Conservation (phyloP, 1,140 invertebrate genomes). For the Philaenus spumarius region DNA sequence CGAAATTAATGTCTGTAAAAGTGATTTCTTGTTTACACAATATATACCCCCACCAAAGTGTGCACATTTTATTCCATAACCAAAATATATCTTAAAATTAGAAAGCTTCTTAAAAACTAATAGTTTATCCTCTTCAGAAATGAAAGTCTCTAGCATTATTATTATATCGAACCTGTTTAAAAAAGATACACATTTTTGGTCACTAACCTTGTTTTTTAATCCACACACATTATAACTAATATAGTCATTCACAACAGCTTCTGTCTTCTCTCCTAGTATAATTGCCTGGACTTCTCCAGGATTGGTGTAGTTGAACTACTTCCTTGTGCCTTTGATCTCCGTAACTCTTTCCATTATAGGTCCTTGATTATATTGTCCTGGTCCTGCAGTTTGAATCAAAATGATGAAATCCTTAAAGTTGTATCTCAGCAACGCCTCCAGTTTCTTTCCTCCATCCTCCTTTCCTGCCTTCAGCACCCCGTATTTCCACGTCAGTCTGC, state of each 20-base stretch:
- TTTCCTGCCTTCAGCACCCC: not conserved
- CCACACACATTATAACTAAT: not conserved
- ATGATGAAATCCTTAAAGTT: not conserved
- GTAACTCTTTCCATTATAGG: too few relatives aligned
- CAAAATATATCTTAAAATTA: not conserved
- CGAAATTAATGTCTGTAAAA: not conserved
- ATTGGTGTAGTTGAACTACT: too few relatives aligned
- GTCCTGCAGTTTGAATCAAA: not conserved
- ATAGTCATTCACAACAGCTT: not conserved
- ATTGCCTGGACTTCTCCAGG: too few relatives aligned
- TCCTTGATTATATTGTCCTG: not conserved
- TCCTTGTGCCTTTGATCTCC: too few relatives aligned
- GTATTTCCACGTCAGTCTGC: not conserved
- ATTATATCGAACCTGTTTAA: not conserved
- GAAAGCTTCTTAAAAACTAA: not conserved
- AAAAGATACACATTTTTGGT: not conserved
- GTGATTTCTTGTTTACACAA: not conserved
- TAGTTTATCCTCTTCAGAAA: not conserved
- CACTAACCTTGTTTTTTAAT: not conserved
- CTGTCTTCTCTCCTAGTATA: not conserved
- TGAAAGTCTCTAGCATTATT: not conserved
- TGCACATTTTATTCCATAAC: not conserved
- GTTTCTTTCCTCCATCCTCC: not conserved
- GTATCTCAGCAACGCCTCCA: not conserved
- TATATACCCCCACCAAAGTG: not conserved